Evolutionary conservation across 2,888 invertebrate genomes (phyloP).

Genomic region (Acanthacorydalis orientalis): DNA sequence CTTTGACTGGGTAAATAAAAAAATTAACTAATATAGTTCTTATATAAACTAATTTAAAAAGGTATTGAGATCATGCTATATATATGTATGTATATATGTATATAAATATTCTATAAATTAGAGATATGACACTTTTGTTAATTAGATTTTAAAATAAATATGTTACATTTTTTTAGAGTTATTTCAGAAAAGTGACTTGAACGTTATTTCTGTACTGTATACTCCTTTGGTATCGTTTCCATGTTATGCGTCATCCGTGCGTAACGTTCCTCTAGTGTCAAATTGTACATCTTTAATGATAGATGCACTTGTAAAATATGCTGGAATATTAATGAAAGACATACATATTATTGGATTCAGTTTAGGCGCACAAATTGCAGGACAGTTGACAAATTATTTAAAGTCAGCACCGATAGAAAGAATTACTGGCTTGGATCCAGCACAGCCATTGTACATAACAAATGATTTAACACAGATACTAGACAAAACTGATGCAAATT

Average conservation of each 20-base stretch:
- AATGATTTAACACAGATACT: constrained; percentile 28
- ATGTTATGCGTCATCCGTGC: constrained; percentile 40
- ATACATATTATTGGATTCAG: constrained; percentile 49
- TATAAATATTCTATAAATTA: not conserved
- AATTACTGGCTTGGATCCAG: constrained; percentile 50
- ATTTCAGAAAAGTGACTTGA: constrained; percentile 35
- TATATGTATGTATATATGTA: too few relatives aligned
- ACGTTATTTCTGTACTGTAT: constrained; percentile 45
- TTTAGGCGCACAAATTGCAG: constrained; percentile 42
- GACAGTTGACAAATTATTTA: constrained; percentile 31
- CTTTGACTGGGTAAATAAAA: too few relatives aligned
- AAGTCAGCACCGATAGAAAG: constrained; percentile 28
- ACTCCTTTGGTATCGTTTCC: constrained; percentile 36
- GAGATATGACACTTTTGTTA: not conserved
- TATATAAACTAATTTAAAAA: too few relatives aligned
- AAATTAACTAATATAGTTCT: too few relatives aligned
- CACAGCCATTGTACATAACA: constrained; percentile 41
- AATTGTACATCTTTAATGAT: constrained; percentile 41
- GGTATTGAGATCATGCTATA: too few relatives aligned
- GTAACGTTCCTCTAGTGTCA: constrained; percentile 39
- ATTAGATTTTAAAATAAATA: constrained; percentile 3
- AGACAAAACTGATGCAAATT: constrained; percentile 37
- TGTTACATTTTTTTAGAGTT: constrained; percentile 32
- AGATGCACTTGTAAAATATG: constrained; percentile 28
- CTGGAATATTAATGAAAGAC: constrained; percentile 25